Base-by-base conservation (phyloP, 2,113 vertebrate species). In the Zosterops pallidus region DNA sequence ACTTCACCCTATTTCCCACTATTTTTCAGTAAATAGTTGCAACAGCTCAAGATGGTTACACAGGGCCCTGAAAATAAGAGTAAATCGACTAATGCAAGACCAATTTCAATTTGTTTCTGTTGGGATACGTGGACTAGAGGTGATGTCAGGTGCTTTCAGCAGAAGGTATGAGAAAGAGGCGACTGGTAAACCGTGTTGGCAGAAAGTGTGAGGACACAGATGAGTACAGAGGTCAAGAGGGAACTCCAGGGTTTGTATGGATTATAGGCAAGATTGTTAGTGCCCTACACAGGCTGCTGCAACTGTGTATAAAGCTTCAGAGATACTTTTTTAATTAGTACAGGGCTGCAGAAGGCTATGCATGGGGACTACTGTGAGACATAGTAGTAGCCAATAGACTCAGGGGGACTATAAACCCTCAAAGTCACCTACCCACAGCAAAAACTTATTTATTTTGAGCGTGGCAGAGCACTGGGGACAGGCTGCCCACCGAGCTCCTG, bases 381-480 rank as follows among this genome's bases (percentile, higher is more conserved):
- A 4, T 0, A 3, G 9, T 0, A 21, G 5, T 0, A 2, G 8
- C 15, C 22, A 12, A 5, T 3, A 28, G 2, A 21, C 2, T 2
- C 1, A 15, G 0, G 4, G 16, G 2, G 53, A 17, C 1, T 9
- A 6, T 1, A 44, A 1, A 2, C 0, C 31, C 29, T 22, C 31
- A 5, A 3, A 0, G 1, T 24, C 33, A n/a, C 29, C 41, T 3
- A 29, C 12, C 12, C n/a, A 37, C 23, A 44, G 13, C 10, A 52
- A 31, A 8, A 44, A 44, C 9, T 31, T 17, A 8, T 33, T 33
- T 33, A 31, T 17, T 15, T 26, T 11, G 9, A 33, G 10, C 11
- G 12, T 26, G 44, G 44, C 14, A 44, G 8, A 64, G 7, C 26
- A 39, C 18, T 39, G 37, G 26, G 17, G 44, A 37, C 42, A 57